Evolutionary conservation across 2,797 vertebrate genomes (phyloP).

Genomic region (Yasuhikotakia modesta): DNA sequence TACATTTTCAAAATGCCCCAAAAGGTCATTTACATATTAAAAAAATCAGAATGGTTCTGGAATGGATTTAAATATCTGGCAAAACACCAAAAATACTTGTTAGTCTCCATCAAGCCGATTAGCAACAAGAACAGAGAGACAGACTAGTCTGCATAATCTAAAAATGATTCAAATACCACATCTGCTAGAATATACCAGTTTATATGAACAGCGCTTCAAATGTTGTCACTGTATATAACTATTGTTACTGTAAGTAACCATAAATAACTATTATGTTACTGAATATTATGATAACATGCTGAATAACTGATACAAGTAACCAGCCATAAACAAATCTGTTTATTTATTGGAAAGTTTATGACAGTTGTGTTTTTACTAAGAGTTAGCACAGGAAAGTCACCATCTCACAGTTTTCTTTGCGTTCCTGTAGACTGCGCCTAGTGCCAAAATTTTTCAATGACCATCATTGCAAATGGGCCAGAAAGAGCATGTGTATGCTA

Average conservation of each 20-base stretch:
- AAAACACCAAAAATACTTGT: slow-evolving; percentile 33
- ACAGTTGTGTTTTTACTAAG: background rate
- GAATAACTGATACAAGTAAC: background rate
- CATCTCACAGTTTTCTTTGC: slow-evolving; percentile 16
- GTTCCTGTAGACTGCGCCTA: background rate
- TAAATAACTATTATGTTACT: no score
- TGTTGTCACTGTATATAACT: slow-evolving; percentile 52
- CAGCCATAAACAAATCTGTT: background rate
- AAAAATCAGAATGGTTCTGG: slow-evolving; percentile 11
- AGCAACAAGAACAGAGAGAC: slow-evolving; percentile 32
- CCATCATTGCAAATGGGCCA: background rate
- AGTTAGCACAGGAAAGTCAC: background rate
- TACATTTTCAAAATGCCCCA: slow-evolving; percentile 15
- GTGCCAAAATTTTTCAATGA: slow-evolving; percentile 35
- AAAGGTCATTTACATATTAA: slow-evolving; percentile 39
- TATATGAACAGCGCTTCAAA: background rate
- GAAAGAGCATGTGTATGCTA: slow-evolving; percentile 40
- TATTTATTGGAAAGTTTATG: background rate
- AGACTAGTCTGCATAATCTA: slow-evolving; percentile 44
- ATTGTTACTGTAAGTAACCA: no score
- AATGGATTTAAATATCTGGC: slow-evolving; percentile 17
- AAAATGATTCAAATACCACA: slow-evolving; percentile 49
- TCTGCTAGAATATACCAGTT: slow-evolving; percentile 38
- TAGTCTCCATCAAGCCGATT: slow-evolving; percentile 27
- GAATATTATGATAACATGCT: background rate